Evolutionary conservation across 2,113 vertebrate genomes (phyloP), one percentile per base, ranked within the genome.

Genomic region (Eurystomus gularis): DNA sequence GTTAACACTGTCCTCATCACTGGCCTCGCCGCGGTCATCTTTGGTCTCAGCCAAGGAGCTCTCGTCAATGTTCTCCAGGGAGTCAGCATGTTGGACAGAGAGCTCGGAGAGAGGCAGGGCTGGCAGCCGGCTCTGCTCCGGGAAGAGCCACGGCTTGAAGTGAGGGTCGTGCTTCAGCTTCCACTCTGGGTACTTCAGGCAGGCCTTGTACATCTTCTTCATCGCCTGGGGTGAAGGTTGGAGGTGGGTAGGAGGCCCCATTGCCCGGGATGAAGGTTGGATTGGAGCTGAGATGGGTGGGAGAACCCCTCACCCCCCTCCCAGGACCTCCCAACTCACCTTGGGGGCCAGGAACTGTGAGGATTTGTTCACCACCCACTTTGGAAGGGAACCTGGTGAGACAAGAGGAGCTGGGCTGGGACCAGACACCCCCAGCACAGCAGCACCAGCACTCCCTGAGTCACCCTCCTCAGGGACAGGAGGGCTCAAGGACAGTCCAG

Each of bases 301-400:
- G 40, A 66, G 29, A 18, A 33, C 29, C 11, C 29, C 13, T 21
- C 28, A 23, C 40, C 64, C 51, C 33, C 25, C n/a, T 24, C 8
- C 40, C 23, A 13, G 11, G 7, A 14, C 18, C 11, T 16, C 42
- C 35, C 60, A 25, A 88, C 92, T 99, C 98, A 99, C 99, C 90
- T 98, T 99, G 71, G 99, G 99, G 78, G 99, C 99, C 93, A 99
- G 96, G 75, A 98, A 98, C 95, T 99, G 98, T 70, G 99, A 99
- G 81, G 99, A 99, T 93, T 99, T 99, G 97, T 99, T 99, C 96
- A 99, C 99, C 85, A 99, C 99, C 99, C 99, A 99, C 95, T 99
- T 99, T 29, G 99, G 99, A 95, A 99, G 98, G 39, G 99, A 99
- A 93, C 99, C 99, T 99, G 93, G 98, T 9, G 70, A 13, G 81